A percentile compares a stretch with the other conserved stretches of the same genome.
phyloP scores from a whole-genome alignment of 2,888 invertebrate species.

The Dimorphilus gyrociliatus region DNA sequence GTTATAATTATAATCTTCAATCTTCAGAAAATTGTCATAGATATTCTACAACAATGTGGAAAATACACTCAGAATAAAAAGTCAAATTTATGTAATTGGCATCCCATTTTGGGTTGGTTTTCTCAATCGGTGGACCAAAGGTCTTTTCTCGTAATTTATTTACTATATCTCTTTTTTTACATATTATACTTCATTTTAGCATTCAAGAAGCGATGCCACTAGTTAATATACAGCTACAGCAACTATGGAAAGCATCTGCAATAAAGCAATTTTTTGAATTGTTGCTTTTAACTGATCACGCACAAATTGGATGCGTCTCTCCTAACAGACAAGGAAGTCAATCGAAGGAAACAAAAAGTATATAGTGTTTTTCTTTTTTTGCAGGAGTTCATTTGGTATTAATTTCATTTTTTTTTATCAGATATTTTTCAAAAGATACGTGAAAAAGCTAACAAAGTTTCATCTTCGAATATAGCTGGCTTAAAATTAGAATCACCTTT shows the following conservation, averaged over 20 bases:
- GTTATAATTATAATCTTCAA: too few relatives aligned
- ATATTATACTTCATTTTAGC: constrained; percentile 39
- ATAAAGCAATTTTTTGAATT: constrained; percentile 35
- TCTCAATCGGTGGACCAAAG: constrained; percentile 31
- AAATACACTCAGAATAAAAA: constrained; percentile 72
- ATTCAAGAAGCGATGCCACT: constrained; percentile 55
- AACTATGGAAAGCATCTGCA: constrained; percentile 50
- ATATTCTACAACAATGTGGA: constrained; percentile 72
- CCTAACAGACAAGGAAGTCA: background rate
- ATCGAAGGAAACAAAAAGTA: too few relatives aligned
- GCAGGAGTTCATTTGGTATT: too few relatives aligned
- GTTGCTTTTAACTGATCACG: too few relatives aligned
- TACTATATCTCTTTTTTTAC: too few relatives aligned
- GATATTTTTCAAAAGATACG: constrained; percentile 36
- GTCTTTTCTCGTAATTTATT: too few relatives aligned
- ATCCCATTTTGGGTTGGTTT: constrained; percentile 93
- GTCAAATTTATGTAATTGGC: constrained; percentile 87
- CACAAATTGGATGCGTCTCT: background rate
- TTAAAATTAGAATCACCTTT: constrained; percentile 64
- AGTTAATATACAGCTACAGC: constrained; percentile 50
- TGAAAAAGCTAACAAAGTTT: constrained; percentile 28
- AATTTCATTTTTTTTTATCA: constrained; percentile 13
- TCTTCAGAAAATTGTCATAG: constrained; percentile 61
- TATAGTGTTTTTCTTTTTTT: too few relatives aligned
- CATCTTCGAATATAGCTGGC: constrained; percentile 23